phyloP scores from a whole-genome alignment of 30 jellyfish, hydroid and myxozoan genomes.

The Turritopsis dohrnii region DNA sequence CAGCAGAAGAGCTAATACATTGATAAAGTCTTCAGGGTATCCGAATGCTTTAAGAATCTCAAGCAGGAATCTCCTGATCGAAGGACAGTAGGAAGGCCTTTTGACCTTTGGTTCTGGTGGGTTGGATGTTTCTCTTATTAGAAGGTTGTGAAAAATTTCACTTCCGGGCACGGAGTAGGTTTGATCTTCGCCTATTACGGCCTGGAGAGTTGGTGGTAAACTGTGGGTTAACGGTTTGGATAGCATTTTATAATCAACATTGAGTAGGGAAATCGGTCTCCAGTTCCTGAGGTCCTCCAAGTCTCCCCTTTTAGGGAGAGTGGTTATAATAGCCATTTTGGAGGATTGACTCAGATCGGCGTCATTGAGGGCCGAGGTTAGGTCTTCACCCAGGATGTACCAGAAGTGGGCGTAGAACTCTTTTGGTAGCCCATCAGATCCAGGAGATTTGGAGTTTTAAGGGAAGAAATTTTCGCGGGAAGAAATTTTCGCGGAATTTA shows the following conservation, averaged over 20 bases:
- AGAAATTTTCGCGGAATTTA: too few species aligned
- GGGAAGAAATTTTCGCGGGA: too few species aligned
- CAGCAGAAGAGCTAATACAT: neutral
- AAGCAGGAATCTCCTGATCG: too few species aligned
- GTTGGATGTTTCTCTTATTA: slow-evolving; percentile 1
- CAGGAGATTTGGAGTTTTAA: neutral
- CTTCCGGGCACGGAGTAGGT: slow-evolving; percentile 52
- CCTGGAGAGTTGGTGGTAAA: slow-evolving; percentile 3
- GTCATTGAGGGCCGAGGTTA: neutral
- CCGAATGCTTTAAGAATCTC: neutral
- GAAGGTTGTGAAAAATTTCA: slow-evolving; percentile 23
- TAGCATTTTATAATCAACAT: slow-evolving; percentile 30
- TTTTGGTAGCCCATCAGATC: neutral
- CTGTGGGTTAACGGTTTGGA: slow-evolving; percentile 18
- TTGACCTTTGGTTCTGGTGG: too few species aligned
- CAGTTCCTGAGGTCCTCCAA: neutral
- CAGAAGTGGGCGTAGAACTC: neutral
- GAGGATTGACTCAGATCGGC: neutral
- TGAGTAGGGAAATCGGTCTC: slow-evolving; percentile 23
- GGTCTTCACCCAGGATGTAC: neutral
- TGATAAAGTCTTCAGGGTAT: neutral
- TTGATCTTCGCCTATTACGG: slow-evolving; percentile 30
- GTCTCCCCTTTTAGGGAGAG: slow-evolving; percentile 24
- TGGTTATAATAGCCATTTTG: slow-evolving; percentile 1
- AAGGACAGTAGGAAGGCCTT: too few species aligned